Base-by-base conservation (phyloP, 2,113 vertebrate species). In the Actinemys pallida region DNA sequence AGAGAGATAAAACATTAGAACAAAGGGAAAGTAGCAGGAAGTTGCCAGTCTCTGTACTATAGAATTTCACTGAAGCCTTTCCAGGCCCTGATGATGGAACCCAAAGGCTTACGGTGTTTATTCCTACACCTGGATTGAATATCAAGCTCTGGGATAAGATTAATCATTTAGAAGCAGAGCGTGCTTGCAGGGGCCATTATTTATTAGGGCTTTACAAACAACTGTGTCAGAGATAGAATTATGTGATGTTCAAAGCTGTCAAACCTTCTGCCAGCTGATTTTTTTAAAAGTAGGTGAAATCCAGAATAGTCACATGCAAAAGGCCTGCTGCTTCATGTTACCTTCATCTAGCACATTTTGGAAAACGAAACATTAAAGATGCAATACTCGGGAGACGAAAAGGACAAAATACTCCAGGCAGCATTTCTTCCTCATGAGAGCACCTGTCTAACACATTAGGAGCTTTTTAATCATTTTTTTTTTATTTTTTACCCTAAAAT, bases 1-100 rank as follows among this genome's bases (percentile, higher is more conserved):
- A 93, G 89, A 97, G 96, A 97, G 93, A 93, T 84, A 97, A 97
- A 98, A 93, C 35, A 81, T 83, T 50, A 93, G 90, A 96, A 94
- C 88, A 97, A 97, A 97, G 95, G 85, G 90, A 96, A 96, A 94
- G 93, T 57, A 84, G 83, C 89, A 89, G 92, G 89, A 98, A 97
- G 90, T 13, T 17, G 90, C 16, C 1, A 53, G 85, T 88, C 80
- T 89, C 86, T 92, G 17, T 52, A 88, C 91, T 96, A 49, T 65
- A 90, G 81, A 91, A 88, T 97, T 96, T 98, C 96, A 90, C 94
- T 97, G 98, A 98, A 98, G 92, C 93, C 85, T 95, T 94, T 97
- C 96, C 96, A 96, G 90, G 83, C 79, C 88, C 39, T 4, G 6
- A 78, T 16, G 95, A 84, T 78, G 84, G 83, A 95, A 97, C 92